These are phyloP conservation scores for Euplexia lucipara DNA, from an alignment of 2,888 invertebrate genomes.

Conservation along the genomic window DNA sequence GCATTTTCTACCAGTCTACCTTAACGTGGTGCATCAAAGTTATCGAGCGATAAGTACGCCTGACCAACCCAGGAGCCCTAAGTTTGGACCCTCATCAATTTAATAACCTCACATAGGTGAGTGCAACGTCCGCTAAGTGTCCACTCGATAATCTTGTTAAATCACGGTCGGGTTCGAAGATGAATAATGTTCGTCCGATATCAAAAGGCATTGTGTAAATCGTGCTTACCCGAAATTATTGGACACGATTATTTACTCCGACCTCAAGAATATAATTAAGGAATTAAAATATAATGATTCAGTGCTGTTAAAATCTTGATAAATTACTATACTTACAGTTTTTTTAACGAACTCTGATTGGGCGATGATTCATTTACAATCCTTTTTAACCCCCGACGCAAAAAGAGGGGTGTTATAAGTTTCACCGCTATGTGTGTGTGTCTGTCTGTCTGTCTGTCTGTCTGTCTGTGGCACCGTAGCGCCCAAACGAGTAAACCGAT, in stretches of 20 bases:
- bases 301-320: slow-evolving; percentile 40
- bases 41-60: slow-evolving; percentile 49
- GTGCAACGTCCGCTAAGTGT: slow-evolving; percentile 56
- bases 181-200: slow-evolving; percentile 52
- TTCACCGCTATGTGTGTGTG: no score
- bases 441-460: no score
- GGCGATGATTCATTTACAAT: slow-evolving; percentile 9
- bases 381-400: not conserved
- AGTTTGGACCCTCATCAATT: slow-evolving; percentile 72
- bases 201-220: slow-evolving; percentile 34
- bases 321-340: slow-evolving; percentile 33
- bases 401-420: no score
- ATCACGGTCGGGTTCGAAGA: slow-evolving; percentile 55
- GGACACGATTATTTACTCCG: slow-evolving; percentile 42
- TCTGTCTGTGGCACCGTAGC: no score
- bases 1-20: no score
- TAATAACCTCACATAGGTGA: slow-evolving; percentile 70
- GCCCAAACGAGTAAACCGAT: no score
- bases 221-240: slow-evolving; percentile 25
- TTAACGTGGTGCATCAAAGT: no score
- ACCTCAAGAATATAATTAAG: slow-evolving; percentile 43
- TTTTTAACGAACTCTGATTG: slow-evolving; percentile 9
- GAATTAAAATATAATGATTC: slow-evolving; percentile 47
- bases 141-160: slow-evolving; percentile 66
- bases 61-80: slow-evolving; percentile 28